These are phyloP conservation scores for Halictus quadricinctus DNA, from an alignment of 2,888 invertebrate species.

Conservation along the genomic window DNA sequence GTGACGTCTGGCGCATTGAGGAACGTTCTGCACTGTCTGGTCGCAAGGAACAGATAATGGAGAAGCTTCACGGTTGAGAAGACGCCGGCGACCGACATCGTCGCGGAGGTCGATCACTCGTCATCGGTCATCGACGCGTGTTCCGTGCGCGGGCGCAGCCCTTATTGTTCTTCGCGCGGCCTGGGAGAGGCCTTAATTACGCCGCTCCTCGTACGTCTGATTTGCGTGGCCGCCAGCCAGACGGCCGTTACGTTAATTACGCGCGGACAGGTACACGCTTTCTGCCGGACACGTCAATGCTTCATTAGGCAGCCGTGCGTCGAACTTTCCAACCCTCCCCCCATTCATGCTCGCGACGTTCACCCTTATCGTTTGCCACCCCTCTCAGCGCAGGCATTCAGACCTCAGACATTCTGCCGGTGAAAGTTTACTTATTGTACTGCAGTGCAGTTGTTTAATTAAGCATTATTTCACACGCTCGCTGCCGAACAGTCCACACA, in stretches of 20 bases:
- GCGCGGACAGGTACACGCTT: slow-evolving; percentile 66
- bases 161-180: slow-evolving; percentile 62
- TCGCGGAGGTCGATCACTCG: slow-evolving; percentile 13
- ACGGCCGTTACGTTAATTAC: slow-evolving; percentile 73
- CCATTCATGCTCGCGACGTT: slow-evolving; percentile 39
- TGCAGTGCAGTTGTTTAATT: neutral
- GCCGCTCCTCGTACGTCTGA: slow-evolving; percentile 58
- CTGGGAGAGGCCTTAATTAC: slow-evolving; percentile 65
- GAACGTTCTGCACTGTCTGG: neutral
- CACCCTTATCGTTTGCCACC: neutral
- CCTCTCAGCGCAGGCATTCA: neutral
- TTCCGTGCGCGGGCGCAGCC: slow-evolving; percentile 45
- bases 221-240: slow-evolving; percentile 60
- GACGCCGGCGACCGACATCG: slow-evolving; percentile 11
- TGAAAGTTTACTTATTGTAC: neutral
- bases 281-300: slow-evolving; percentile 61
- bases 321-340: slow-evolving; percentile 45
- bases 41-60: neutral
- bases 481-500: neutral
- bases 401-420: neutral
- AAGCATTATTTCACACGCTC: neutral
- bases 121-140: slow-evolving; percentile 45
- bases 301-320: slow-evolving; percentile 62
- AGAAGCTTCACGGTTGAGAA: slow-evolving; percentile 2
- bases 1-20: neutral